Evolutionary conservation across 2,113 vertebrate species (phyloP).

Genomic region (Trogon melanurus): DNA sequence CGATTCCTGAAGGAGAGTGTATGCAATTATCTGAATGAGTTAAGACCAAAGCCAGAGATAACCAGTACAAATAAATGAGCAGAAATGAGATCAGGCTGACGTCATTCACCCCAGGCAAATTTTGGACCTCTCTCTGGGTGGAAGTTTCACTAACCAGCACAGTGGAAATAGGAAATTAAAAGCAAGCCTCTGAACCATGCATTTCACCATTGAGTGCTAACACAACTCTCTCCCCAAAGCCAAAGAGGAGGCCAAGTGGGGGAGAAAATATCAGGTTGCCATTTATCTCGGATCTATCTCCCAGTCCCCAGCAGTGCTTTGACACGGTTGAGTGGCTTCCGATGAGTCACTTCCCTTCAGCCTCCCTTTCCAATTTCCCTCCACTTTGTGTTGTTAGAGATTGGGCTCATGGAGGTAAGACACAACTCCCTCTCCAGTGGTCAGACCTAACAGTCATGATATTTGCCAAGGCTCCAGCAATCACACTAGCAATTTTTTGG

Average conservation of each 20-base stretch:
- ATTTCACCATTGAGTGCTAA: conserved; percentile 27
- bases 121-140: neutral
- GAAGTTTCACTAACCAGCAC: conserved; percentile 16
- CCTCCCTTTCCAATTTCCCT: neutral
- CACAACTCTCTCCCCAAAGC: conserved; percentile 2
- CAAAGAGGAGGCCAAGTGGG: neutral
- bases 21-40: conserved; percentile 29
- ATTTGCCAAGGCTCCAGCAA: neutral
- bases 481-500: neutral
- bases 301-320: neutral
- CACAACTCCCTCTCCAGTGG: neutral
- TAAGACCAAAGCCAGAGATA: conserved; percentile 50
- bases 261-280: conserved; percentile 31
- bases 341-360: conserved; percentile 21
- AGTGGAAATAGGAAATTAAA: conserved; percentile 59
- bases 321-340: conserved; percentile 12
- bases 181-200: conserved; percentile 36
- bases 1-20: neutral
- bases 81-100: conserved; percentile 59
- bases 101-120: conserved; percentile 50
- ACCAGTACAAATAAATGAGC: neutral
- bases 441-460: neutral
- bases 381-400: neutral
- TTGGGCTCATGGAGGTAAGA: neutral
- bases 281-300: conserved; percentile 47